Percentiles rank a stretch among this genome's conserved stretches.
Conservation (phyloP, 92 coral and sea anemone genomes). For the Phymanthus crucifer region DNA sequence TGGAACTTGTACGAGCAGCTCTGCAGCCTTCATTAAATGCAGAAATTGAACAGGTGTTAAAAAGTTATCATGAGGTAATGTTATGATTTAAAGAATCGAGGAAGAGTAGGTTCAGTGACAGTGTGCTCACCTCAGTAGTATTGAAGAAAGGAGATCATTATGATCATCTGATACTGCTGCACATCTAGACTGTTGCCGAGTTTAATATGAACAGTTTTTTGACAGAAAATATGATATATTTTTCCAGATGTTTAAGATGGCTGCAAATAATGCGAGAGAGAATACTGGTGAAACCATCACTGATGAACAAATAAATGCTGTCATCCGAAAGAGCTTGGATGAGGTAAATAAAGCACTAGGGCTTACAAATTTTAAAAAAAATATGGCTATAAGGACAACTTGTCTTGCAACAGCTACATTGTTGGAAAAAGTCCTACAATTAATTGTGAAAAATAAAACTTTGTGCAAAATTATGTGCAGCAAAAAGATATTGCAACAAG, state of each 20-base stretch:
- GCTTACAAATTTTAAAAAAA: neutral
- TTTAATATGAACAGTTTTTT: too few relatives aligned
- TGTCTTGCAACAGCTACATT: too few relatives aligned
- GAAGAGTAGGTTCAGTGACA: neutral
- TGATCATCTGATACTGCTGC: too few relatives aligned
- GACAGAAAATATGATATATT: neutral
- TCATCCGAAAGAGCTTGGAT: slow-evolving; percentile 84
- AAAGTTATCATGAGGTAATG: slow-evolving; percentile 91
- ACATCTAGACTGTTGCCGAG: neutral
- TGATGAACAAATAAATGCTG: slow-evolving; percentile 88
- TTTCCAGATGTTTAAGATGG: slow-evolving; percentile 86
- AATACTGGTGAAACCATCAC: slow-evolving; percentile 94
- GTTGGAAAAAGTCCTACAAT: neutral
- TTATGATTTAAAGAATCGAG: neutral
- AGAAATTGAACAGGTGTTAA: slow-evolving; percentile 87
- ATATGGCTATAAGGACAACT: too few relatives aligned
- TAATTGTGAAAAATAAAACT: neutral
- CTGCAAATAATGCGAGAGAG: slow-evolving; percentile 91
- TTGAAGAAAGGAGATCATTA: too few relatives aligned
- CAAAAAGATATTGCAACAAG: too few relatives aligned
- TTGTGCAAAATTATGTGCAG: too few relatives aligned
- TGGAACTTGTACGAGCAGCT: slow-evolving; percentile 94
- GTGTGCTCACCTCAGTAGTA: too few relatives aligned
- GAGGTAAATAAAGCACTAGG: too few relatives aligned
- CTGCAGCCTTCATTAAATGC: slow-evolving; percentile 93